A percentile compares a stretch with the other conserved stretches of the same genome.
Evolutionary conservation across 1,140 invertebrate genomes (phyloP).

Genomic region (Dolichoris vasculosae): DNA sequence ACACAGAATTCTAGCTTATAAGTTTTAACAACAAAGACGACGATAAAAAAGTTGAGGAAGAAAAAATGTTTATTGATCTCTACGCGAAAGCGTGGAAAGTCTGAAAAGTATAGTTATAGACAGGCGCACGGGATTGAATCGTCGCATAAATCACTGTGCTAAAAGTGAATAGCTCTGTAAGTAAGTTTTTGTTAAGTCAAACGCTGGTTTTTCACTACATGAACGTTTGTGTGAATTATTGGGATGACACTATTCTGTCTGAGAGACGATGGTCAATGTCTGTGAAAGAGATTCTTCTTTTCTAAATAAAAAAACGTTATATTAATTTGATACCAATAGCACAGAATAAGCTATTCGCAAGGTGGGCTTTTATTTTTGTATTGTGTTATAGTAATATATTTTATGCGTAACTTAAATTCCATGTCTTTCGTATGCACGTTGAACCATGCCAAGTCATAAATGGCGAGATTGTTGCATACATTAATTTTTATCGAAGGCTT

Average conservation of each 20-base stretch:
- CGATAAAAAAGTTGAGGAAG: too few species aligned
- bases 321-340: too few species aligned
- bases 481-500: slow-evolving; percentile 15
- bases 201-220: neutral
- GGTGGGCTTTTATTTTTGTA: slow-evolving; percentile 4
- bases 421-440: neutral
- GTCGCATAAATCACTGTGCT: slow-evolving; percentile 37
- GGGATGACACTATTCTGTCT: too few species aligned
- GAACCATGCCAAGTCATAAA: slow-evolving; percentile 4
- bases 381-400: neutral
- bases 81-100: slow-evolving; percentile 1
- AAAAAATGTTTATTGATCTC: too few species aligned
- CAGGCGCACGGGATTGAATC: neutral
- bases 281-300: too few species aligned
- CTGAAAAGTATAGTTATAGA: neutral
- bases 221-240: too few species aligned
- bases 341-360: slow-evolving; percentile 28
- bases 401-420: slow-evolving; percentile 14
- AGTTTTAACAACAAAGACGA: too few species aligned
- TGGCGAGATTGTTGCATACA: neutral
- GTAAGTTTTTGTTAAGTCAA: neutral
- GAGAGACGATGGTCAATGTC: too few species aligned
- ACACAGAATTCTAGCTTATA: too few species aligned
- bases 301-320: too few species aligned
- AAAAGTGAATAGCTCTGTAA: neutral